Percentiles rank a stretch among this genome's conserved stretches.
Conservation (phyloP, 2,888 invertebrate species). For the Drosophila lacicola region DNA sequence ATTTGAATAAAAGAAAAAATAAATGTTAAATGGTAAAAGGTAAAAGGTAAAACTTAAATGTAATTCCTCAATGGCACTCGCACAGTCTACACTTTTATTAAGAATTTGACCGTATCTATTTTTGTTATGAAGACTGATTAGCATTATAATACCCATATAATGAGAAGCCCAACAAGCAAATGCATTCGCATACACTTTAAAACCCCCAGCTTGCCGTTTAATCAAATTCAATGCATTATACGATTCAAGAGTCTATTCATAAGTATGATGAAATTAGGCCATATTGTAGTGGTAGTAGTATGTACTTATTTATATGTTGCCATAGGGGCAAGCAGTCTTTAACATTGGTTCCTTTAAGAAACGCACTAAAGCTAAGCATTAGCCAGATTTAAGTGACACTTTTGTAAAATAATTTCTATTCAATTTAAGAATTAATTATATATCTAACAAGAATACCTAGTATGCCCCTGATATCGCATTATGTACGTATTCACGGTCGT, state of each 20-base stretch:
- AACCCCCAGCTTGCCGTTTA: constrained; percentile 23
- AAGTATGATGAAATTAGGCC: constrained; percentile 27
- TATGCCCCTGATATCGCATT: constrained; percentile 43
- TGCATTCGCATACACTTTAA: constrained; percentile 15
- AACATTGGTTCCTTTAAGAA: constrained; percentile 77
- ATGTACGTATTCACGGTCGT: constrained; percentile 35
- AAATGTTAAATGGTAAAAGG: constrained; percentile 18
- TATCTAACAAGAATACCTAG: constrained; percentile 55
- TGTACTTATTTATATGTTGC: constrained; percentile 37
- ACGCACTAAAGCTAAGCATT: constrained; percentile 67
- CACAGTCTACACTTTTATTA: constrained; percentile 38
- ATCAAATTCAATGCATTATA: constrained; percentile 2
- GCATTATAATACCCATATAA: constrained; percentile 60
- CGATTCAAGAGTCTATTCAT: constrained; percentile 26
- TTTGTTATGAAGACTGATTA: constrained; percentile 80
- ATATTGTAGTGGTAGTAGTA: constrained; percentile 20
- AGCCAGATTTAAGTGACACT: constrained; percentile 55
- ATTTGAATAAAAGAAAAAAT: constrained; percentile 21
- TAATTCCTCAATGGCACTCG: constrained; percentile 41
- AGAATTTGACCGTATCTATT: constrained; percentile 52
- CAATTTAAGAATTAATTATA: constrained; percentile 47
- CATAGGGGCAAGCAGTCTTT: constrained; percentile 43
- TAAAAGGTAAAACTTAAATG: constrained; percentile 25
- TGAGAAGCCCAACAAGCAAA: constrained; percentile 26
- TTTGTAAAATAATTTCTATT: constrained; percentile 76